phyloP scores from a whole-genome alignment of 2,113 vertebrate genomes.

The Sylvia atricapilla region DNA sequence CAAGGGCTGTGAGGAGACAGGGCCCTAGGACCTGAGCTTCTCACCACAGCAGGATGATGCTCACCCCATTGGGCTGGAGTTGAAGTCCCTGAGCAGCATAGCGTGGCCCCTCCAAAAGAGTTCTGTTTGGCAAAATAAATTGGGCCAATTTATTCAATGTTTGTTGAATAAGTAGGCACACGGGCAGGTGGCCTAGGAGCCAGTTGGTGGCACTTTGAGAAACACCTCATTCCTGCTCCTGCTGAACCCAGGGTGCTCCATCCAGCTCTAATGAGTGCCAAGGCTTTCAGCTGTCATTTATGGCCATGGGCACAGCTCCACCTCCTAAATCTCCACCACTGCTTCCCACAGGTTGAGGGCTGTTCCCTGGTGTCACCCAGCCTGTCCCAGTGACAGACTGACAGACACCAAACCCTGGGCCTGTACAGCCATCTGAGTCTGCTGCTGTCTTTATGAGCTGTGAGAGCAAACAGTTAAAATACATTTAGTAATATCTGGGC shows the following conservation, averaged over 20 bases:
- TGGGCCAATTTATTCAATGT: background rate
- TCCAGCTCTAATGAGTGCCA: background rate
- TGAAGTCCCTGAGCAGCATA: background rate
- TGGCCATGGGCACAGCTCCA: background rate
- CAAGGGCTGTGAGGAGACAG: background rate
- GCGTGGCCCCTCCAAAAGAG: background rate
- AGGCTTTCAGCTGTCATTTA: background rate
- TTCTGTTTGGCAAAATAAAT: background rate
- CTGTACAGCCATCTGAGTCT: background rate
- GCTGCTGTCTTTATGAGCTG: conserved; percentile 1
- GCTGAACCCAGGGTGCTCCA: rapidly evolving
- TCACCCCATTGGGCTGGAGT: background rate
- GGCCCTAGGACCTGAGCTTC: background rate
- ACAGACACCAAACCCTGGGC: background rate
- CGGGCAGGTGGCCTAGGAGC: background rate
- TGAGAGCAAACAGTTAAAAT: background rate
- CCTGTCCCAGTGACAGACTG: background rate
- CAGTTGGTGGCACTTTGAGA: background rate
- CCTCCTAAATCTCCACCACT: background rate
- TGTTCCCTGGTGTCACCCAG: background rate
- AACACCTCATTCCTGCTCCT: background rate
- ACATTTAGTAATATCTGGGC: background rate
- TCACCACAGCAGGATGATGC: background rate
- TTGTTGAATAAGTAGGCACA: background rate
- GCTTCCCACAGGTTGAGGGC: background rate